Conservation (phyloP, 2,888 invertebrate species). For the Synergus gifuensis region DNA sequence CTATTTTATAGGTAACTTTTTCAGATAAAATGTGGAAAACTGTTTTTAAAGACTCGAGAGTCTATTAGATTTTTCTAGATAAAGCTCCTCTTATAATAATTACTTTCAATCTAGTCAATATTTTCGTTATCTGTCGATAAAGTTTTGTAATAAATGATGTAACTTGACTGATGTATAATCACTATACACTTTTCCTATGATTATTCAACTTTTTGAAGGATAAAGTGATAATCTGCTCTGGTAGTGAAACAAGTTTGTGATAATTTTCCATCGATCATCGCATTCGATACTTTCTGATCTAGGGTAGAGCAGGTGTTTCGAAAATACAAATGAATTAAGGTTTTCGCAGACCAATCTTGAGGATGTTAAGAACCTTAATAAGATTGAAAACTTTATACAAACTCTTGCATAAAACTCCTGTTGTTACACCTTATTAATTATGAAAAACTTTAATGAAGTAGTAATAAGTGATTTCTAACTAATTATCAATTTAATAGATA, state of each 20-base stretch:
- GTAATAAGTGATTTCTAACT: too few relatives aligned
- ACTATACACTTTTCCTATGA: background rate
- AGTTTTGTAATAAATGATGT: background rate
- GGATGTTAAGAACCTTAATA: constrained; percentile 13
- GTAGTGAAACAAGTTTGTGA: constrained; percentile 8
- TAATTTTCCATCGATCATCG: constrained; percentile 34
- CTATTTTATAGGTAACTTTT: background rate
- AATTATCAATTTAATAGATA: too few relatives aligned
- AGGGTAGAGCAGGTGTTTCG: constrained; percentile 11
- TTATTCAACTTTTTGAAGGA: background rate
- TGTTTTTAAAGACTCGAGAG: too few relatives aligned
- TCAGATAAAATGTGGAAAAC: too few relatives aligned
- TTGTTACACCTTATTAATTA: background rate
- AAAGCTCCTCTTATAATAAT: background rate
- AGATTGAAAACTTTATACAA: constrained; percentile 21
- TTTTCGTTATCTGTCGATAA: background rate
- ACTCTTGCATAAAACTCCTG: background rate
- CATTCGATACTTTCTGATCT: constrained; percentile 3
- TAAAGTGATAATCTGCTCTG: constrained; percentile 16
- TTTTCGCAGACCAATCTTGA: background rate
- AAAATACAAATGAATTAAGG: constrained; percentile 28
- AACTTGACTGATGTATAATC: constrained; percentile 7
- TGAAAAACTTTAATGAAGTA: too few relatives aligned
- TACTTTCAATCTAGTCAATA: background rate
- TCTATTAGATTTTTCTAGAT: background rate